phyloP scores from a whole-genome alignment of 2,888 invertebrate species.

The Ypsolopha scabrella region DNA sequence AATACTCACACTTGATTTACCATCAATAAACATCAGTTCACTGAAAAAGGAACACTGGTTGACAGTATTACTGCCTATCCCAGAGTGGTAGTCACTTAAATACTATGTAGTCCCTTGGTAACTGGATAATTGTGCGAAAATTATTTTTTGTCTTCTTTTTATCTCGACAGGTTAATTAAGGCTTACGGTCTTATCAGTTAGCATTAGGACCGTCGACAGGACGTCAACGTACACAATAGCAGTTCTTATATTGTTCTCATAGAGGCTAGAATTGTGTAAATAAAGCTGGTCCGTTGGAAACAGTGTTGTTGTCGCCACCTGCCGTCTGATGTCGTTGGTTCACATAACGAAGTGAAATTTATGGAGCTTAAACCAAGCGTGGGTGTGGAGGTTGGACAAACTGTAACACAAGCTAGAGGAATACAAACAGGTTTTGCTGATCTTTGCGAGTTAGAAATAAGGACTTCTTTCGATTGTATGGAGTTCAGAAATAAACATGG shows the following conservation, averaged over 20 bases:
- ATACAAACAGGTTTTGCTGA: too few relatives aligned
- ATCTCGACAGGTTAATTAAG: background rate
- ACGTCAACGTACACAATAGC: too few relatives aligned
- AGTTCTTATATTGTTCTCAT: too few relatives aligned
- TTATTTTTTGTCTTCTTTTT: background rate
- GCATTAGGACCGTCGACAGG: background rate
- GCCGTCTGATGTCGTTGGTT: conserved; percentile 33
- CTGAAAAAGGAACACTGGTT: conserved; percentile 23
- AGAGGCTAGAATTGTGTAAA: too few relatives aligned
- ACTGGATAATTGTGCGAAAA: background rate
- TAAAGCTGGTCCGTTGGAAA: too few relatives aligned
- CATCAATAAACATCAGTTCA: conserved; percentile 31
- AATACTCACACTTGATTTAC: conserved; percentile 26
- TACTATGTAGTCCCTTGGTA: background rate
- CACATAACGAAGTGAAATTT: conserved; percentile 58
- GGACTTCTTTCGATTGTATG: too few relatives aligned
- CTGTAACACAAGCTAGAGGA: background rate
- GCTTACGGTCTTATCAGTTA: background rate
- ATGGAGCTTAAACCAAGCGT: conserved; percentile 26
- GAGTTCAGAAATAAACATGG: too few relatives aligned
- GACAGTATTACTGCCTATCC: conserved; percentile 7
- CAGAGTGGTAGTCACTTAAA: too few relatives aligned
- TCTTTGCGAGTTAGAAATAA: too few relatives aligned
- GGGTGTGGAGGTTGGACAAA: background rate
- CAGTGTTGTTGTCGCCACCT: conserved; percentile 34